Base-by-base conservation (phyloP, 30 jellyfish, hydroid and myxozoan species). In the Cassiopea andromeda region DNA sequence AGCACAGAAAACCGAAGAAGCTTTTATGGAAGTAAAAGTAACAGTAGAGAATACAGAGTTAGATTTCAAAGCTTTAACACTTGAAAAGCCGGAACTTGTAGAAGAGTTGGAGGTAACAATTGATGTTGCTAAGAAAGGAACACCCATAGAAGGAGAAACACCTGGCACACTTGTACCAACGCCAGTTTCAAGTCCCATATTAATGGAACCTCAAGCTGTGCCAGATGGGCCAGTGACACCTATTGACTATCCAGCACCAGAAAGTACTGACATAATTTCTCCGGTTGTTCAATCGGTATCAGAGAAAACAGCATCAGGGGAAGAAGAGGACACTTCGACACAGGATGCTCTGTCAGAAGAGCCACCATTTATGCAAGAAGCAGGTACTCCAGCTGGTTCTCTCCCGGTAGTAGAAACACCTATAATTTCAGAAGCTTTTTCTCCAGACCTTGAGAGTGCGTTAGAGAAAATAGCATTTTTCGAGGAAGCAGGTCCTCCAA, bases 171-270 rank as follows among this genome's bases (percentile, higher is more conserved):
- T 17, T 9, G 73, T 4, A 6, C 68, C 8, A 58, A 14, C 68
- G 14, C 68, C 76, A 67, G 49, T 49, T 6, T 18, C n/a, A 18
- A 18, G 44, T 27, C 38, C 38, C 38, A 27, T 27, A 27, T 27
- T 17, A 38, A 16, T 73, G 5, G 82, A 73, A 46, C 19, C 82
- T 3, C 64, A 58, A 73, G n/a, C 82, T 6, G 76, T 67, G 27
- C 76, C 76, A 6, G 76, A 18, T 6, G 82, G 12, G n/a, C n/a
- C 82, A 17, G 82, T 44, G 44, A 16, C 64, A 10, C 13, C 87
- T 1, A 68, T 81, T 44, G 80, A 81, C 9, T 67, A 43, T 60
- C 90, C 80, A 70, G 66, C 68, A 9, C 92, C 92, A 69, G 78
- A 14, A 60, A 57, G 45, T 10, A 46, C 73, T 4, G 85, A 77